These are phyloP conservation scores for Drosophila flavopinicola DNA, from an alignment of 2,888 invertebrate species.

Conservation along the genomic window DNA sequence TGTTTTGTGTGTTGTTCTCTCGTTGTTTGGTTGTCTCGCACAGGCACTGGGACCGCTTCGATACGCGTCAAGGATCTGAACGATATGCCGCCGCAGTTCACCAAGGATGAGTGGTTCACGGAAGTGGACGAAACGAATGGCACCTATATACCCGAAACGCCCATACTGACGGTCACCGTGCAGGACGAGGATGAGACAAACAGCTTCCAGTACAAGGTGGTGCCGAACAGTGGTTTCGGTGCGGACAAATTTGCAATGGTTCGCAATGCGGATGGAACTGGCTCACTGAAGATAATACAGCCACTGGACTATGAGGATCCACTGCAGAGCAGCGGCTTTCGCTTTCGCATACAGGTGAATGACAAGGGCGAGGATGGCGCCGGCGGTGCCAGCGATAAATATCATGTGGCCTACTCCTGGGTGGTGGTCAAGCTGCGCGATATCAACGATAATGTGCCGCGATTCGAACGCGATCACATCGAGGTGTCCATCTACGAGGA, in stretches of 20 bases:
- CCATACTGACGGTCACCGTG: constrained; percentile 96
- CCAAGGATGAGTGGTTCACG: constrained; percentile 97
- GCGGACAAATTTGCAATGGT: constrained; percentile 98
- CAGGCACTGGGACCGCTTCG: constrained; percentile 92
- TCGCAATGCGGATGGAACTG: constrained; percentile 96
- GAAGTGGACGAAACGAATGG: constrained; percentile 98
- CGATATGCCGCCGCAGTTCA: constrained; percentile 98
- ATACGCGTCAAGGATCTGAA: constrained; percentile 98
- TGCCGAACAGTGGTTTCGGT: constrained; percentile 96
- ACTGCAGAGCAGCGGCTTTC: constrained; percentile 96
- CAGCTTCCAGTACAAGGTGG: constrained; percentile 96
- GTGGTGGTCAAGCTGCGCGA: constrained; percentile 96
- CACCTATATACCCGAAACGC: constrained; percentile 94
- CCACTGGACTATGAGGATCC: constrained; percentile 97
- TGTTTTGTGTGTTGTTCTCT: neutral
- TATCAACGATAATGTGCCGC: constrained; percentile 98
- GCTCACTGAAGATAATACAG: constrained; percentile 96
- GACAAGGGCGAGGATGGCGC: constrained; percentile 96
- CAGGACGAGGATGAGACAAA: constrained; percentile 98
- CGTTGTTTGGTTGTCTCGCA: neutral
- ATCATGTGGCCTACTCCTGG: constrained; percentile 97
- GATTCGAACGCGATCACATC: constrained; percentile 95
- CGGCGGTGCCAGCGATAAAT: constrained; percentile 97
- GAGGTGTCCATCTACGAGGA: constrained; percentile 96
- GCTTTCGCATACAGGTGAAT: constrained; percentile 96